These are phyloP conservation scores for Brachionus manjavacas DNA, from an alignment of 1,140 invertebrate species.

Conservation along the genomic window DNA sequence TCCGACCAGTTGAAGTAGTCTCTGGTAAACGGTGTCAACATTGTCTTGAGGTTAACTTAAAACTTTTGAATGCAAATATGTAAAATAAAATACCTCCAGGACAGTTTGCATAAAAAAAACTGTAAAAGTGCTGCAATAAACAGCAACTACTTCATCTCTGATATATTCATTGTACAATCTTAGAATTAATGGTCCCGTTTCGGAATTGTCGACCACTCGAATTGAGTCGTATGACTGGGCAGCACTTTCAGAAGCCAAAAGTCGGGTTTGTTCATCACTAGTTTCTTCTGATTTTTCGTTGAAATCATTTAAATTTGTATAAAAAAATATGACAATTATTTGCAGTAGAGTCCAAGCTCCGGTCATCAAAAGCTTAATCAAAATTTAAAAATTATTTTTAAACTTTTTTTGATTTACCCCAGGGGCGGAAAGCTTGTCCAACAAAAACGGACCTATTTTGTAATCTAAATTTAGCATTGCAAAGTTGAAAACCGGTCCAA, in stretches of 20 bases:
- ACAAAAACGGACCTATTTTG: slow-evolving; percentile 42
- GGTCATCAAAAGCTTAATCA: slow-evolving; percentile 43
- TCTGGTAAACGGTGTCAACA: slow-evolving; percentile 34
- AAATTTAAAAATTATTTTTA: neutral
- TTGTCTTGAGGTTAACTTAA: slow-evolving; percentile 43
- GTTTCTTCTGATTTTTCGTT: neutral
- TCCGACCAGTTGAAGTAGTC: slow-evolving; percentile 30
- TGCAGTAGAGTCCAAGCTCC: neutral
- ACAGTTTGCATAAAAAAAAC: slow-evolving; percentile 46
- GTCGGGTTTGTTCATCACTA: slow-evolving; percentile 24
- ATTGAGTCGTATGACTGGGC: neutral
- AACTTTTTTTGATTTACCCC: neutral
- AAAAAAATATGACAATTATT: slow-evolving; percentile 35
- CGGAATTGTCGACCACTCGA: slow-evolving; percentile 2
- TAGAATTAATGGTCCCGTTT: slow-evolving; percentile 13
- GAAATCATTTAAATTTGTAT: slow-evolving; percentile 43
- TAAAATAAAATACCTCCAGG: slow-evolving; percentile 38
- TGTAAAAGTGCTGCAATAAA: slow-evolving; percentile 45
- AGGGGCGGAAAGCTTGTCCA: slow-evolving; percentile 25
- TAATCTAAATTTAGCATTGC: slow-evolving; percentile 44
- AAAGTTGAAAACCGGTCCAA: slow-evolving; percentile 48
- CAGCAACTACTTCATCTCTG: slow-evolving; percentile 45
- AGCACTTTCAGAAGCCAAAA: neutral
- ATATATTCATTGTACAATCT: slow-evolving; percentile 43
- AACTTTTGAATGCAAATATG: neutral